Evolutionary conservation across 1,140 invertebrate species (phyloP).

Genomic region (Hormaphis cornu): DNA sequence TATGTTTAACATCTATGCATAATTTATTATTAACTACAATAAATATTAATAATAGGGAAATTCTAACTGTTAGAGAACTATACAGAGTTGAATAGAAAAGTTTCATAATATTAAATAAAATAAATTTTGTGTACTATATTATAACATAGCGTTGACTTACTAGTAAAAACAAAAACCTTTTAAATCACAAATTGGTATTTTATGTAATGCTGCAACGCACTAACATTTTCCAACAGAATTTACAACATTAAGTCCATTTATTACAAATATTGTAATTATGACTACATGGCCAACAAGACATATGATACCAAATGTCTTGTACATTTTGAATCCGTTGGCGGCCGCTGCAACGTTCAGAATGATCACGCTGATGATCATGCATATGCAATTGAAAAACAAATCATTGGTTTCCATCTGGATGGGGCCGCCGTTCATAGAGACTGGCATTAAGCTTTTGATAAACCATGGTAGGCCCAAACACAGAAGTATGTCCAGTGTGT

Average conservation of each 20-base stretch:
- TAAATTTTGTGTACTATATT: no score
- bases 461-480: constrained; percentile 79
- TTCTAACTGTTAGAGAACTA: no score
- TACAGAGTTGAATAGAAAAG: no score
- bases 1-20: neutral
- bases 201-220: no score
- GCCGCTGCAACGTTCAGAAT: constrained; percentile 36
- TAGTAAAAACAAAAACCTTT: no score
- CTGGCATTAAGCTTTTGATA: constrained; percentile 55
- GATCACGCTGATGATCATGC: constrained; percentile 36
- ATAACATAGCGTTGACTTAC: no score
- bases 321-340: constrained; percentile 36
- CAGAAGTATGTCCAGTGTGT: constrained; percentile 74
- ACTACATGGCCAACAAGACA: constrained; percentile 37
- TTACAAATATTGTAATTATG: constrained; percentile 37
- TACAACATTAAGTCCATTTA: constrained; percentile 36
- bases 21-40: neutral
- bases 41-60: no score
- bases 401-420: constrained; percentile 36
- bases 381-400: constrained; percentile 38
- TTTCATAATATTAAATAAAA: no score
- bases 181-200: no score
- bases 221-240: neutral
- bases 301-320: constrained; percentile 36
- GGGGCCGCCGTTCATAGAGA: constrained; percentile 38